Base-by-base conservation (phyloP, 2,113 vertebrate species). In the Lathamus discolor region DNA sequence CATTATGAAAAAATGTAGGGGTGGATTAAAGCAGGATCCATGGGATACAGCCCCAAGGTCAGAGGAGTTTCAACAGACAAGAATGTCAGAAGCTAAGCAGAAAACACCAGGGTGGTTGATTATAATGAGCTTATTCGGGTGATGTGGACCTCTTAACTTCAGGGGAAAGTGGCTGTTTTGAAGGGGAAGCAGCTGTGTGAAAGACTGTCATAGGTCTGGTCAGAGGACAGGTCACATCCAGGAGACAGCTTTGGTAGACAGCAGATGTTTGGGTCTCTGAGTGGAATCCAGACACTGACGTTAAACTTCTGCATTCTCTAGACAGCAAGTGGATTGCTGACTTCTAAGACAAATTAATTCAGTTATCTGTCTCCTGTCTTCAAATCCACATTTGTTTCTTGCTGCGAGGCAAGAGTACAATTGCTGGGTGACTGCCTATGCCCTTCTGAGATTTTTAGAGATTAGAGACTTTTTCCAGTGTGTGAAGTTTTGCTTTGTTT, bases 11-110 rank as follows among this genome's bases (percentile, higher is more conserved):
- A 94, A 89, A 79, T 10, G 27, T 69, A 89, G 67, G 59, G 83
- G 49, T 83, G 70, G 85, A 97, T 94, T 93, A 93, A 90, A 94
- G 72, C 68, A 86, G 62, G 57, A 94, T 83, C 80, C 3, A 22
- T 95, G 93, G 83, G 79, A 91, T 97, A 88, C 52, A 91, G 89
- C 91, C 89, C 41, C 51, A 41, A 85, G 86, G 69, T 95, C 77
- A 63, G 44, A 86, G 62, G 61, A 81, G 57, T 93, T 96, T 90
- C 83, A 81, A 77, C 77, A 96, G 80, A 69, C 27, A 79, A 82
- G 59, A 94, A 92, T 83, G 70, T 92, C 76, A 94, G 55, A 91
- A 92, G 67, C 59, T 80, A 74, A 93, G 64, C 79, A 79, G 77
- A 86, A 92, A 90, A 73, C 55, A 39, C 52, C 28, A 51, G 7